A percentile compares a stretch with the other conserved stretches of the same genome.
Conservation (phyloP, 2,888 invertebrate genomes). For the Acanthoscelides obtectus region DNA sequence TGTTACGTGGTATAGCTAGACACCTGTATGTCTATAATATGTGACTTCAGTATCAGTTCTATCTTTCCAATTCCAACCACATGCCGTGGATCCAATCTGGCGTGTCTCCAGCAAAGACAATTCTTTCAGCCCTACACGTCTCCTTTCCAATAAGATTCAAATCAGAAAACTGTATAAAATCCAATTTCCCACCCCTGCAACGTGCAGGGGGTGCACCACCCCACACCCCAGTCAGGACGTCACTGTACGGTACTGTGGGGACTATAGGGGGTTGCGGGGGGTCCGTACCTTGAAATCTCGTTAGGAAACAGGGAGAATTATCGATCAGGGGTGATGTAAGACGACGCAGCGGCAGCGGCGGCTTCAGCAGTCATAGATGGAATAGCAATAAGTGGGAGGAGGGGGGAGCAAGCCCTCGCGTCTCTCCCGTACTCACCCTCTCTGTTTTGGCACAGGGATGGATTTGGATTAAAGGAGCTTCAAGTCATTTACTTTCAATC, state of each 20-base stretch:
- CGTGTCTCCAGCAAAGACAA: not conserved
- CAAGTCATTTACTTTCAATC: no score
- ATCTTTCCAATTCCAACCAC: no score
- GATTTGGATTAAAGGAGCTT: no score
- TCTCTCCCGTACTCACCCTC: not conserved
- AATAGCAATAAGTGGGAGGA: conserved; percentile 46
- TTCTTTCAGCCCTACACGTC: not conserved
- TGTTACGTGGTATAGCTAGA: no score
- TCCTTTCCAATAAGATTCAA: not conserved
- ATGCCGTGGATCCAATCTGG: not conserved
- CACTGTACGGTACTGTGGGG: not conserved
- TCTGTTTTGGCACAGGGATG: not conserved
- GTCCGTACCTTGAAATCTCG: conserved; percentile 40
- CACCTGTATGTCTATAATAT: no score
- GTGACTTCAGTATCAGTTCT: no score
- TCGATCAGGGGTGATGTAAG: conserved; percentile 41
- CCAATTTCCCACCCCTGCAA: not conserved
- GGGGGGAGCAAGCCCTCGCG: conserved; percentile 17
- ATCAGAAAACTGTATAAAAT: not conserved
- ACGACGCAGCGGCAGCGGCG: no score
- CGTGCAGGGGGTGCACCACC: not conserved
- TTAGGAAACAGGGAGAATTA: conserved; percentile 40
- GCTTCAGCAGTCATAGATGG: conserved; percentile 46
- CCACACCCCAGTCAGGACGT: not conserved
- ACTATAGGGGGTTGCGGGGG: conserved; percentile 22